Evolutionary conservation across 1,140 invertebrate genomes (phyloP), one percentile per base, ranked within the genome.

Genomic region (Diprion similis): DNA sequence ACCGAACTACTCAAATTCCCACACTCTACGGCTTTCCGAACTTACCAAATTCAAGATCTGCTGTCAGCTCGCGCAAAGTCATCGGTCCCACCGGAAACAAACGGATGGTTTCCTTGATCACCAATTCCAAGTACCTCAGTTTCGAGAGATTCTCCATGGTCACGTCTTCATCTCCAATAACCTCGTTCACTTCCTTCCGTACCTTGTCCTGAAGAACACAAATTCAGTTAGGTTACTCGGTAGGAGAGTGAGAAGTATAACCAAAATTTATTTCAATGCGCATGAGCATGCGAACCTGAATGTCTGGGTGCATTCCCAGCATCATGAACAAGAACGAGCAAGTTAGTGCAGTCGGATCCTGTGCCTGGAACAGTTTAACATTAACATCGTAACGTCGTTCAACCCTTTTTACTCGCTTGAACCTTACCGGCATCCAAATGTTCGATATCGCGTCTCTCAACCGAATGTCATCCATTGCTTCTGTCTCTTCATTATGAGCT

Each of bases 311-410:
- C 76, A 85, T 87, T 0, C 89, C 92, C 67, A 94, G 82, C 83
- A 89, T 84, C 6, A 89, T 75, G 7, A 89, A 66, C 46, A 85
- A 73, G 68, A 84, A 89, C 4, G 86, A 88, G 9, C 84, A 74
- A 19, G 89, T 89, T 45, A 89, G 85, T 7, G 85, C 86, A 8
- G 86, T 83, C 15, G 94, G 94, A 81, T 95, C 94, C 84, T 94
- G 93, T 71, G 93, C 93, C 91, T 93, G 87, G 76, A 91, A n/a
- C n/a, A n/a, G n/a, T n/a, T n/a, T n/a, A n/a, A n/a, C n/a, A n/a
- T n/a, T n/a, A n/a, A n/a, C n/a, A n/a, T n/a, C n/a, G n/a, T n/a
- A n/a, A n/a, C n/a, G n/a, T n/a, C n/a, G n/a, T n/a, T n/a, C n/a
- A n/a, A n/a, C n/a, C n/a, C n/a, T n/a, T n/a, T n/a, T n/a, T n/a